Conservation (phyloP, 64 coral and sea anemone species). For the Exaiptasia diaphana region DNA sequence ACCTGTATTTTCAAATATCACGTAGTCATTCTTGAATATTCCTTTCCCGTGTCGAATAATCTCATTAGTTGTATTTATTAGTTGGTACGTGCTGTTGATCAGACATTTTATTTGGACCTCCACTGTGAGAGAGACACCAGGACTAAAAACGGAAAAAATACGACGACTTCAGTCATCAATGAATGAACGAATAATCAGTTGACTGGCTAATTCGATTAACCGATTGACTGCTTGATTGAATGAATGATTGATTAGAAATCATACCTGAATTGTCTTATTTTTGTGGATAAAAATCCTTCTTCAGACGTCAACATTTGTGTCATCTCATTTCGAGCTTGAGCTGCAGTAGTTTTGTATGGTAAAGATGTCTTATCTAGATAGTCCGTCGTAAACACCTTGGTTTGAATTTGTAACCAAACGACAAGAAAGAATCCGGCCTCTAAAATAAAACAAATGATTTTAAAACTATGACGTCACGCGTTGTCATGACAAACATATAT, state of each 20-base stretch:
- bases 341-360: not conserved
- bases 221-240: too few species aligned
- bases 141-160: not conserved
- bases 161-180: not conserved
- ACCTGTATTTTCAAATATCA: slow-evolving; percentile 70
- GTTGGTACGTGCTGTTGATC: slow-evolving; percentile 47
- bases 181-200: too few species aligned
- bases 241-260: not conserved
- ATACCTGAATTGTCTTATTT: slow-evolving; percentile 47
- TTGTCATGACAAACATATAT: not conserved
- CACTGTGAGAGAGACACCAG: slow-evolving; percentile 2
- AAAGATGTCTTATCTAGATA: slow-evolving; percentile 16
- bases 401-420: slow-evolving; percentile 45
- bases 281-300: slow-evolving; percentile 11
- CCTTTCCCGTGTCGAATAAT: not conserved
- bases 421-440: slow-evolving; percentile 45
- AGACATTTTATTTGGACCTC: slow-evolving; percentile 63
- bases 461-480: not conserved
- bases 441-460: not conserved
- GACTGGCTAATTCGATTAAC: too few species aligned
- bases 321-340: slow-evolving; percentile 5
- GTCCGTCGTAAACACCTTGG: slow-evolving; percentile 24
- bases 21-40: slow-evolving; percentile 38
- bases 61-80: slow-evolving; percentile 20
- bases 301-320: not conserved